Percentiles rank a stretch among this genome's conserved stretches.
phyloP scores from a whole-genome alignment of 2,797 vertebrate species.

The Myioborus miniatus region DNA sequence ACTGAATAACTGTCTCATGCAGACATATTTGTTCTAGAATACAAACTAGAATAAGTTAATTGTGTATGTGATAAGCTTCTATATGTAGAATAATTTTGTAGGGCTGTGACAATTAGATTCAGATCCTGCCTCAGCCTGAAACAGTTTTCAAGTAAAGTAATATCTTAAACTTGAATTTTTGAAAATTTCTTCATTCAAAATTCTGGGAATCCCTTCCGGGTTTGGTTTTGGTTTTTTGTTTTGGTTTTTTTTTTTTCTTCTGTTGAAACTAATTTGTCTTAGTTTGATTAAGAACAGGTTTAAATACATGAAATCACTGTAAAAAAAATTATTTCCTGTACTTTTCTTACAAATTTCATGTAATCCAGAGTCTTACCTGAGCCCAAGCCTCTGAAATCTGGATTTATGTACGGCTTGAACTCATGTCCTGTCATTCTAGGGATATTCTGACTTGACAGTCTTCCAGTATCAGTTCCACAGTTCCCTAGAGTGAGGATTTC shows the following conservation, averaged over 20 bases:
- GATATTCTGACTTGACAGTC: not conserved
- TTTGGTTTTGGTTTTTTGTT: not conserved
- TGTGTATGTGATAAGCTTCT: not conserved
- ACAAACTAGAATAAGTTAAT: conserved; percentile 10
- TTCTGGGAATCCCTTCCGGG: not conserved
- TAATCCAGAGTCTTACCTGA: not conserved
- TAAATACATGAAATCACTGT: not conserved
- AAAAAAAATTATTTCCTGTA: not conserved
- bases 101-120: not conserved
- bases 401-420: not conserved
- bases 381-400: not conserved
- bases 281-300: not conserved
- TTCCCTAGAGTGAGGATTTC: not conserved
- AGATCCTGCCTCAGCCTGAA: not conserved
- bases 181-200: not conserved
- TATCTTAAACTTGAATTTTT: not conserved
- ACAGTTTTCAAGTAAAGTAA: not conserved
- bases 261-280: not conserved
- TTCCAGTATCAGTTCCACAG: not conserved
- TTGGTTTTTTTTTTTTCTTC: not conserved
- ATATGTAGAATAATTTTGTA: not conserved
- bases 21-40: conserved; percentile 14
- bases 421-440: not conserved
- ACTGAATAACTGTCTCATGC: not conserved
- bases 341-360: not conserved